Percentiles rank a stretch among this genome's conserved stretches.
These are phyloP conservation scores for Hemiscyllium ocellatum DNA, from an alignment of 2,113 vertebrate genomes.

Conservation along the genomic window DNA sequence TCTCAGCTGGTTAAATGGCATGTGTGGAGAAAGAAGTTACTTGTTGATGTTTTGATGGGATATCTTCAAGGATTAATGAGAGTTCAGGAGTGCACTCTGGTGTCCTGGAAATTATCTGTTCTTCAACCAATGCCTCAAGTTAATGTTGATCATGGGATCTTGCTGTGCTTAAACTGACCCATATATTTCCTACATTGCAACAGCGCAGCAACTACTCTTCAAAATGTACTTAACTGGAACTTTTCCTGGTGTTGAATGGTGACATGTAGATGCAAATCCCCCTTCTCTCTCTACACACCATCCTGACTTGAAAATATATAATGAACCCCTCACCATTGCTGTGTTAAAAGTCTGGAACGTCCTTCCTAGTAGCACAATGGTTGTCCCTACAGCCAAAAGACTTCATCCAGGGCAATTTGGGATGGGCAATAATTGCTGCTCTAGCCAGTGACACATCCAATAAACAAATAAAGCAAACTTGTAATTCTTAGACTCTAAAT, in stretches of 20 bases:
- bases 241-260: neutral
- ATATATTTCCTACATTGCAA: neutral
- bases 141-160: neutral
- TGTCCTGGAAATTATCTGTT: neutral
- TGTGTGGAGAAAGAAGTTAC: no score
- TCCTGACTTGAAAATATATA: no score
- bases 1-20: no score
- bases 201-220: neutral
- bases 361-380: no score
- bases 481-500: neutral
- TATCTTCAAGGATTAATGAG: neutral
- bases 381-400: no score
- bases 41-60: no score
- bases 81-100: neutral
- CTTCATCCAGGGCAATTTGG: no score
- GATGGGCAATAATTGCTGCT: no score
- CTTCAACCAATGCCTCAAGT: neutral
- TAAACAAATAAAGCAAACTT: neutral
- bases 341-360: no score
- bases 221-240: neutral
- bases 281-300: neutral
- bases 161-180: neutral
- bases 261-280: neutral
- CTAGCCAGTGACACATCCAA: no score
- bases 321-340: no score